Conservation (phyloP, 1,140 invertebrate genomes). For the Pseudomyrmex concolor region DNA sequence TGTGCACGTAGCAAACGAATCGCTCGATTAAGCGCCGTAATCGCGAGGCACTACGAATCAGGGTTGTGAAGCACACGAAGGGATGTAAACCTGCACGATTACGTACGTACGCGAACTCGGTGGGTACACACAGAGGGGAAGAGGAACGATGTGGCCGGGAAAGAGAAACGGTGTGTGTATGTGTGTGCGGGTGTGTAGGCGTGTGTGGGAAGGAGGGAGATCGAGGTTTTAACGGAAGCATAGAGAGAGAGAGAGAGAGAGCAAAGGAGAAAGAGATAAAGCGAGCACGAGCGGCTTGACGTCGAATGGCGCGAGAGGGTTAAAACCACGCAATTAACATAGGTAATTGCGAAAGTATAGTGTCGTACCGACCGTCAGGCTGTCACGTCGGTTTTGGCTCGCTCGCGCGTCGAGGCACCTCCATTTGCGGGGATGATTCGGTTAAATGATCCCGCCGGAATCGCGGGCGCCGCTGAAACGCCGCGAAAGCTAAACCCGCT, state of each 20-base stretch:
- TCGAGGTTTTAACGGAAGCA: constrained; percentile 27
- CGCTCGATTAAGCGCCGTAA: constrained; percentile 77
- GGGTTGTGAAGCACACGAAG: constrained; percentile 68
- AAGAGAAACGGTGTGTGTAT: constrained; percentile 2
- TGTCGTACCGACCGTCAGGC: constrained; percentile 18
- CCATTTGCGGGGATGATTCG: constrained; percentile 48
- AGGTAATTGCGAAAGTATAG: constrained; percentile 76
- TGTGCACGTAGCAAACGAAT: constrained; percentile 73
- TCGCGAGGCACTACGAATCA: constrained; percentile 76
- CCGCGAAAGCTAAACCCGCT: constrained; percentile 7
- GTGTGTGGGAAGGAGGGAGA: not conserved
- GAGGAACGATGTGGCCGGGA: constrained; percentile 51
- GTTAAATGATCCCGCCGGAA: constrained; percentile 43
- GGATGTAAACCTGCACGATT: constrained; percentile 68
- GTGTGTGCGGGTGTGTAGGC: not conserved
- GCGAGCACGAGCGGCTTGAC: not conserved
- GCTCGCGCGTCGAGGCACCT: not conserved
- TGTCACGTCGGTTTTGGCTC: constrained; percentile 48
- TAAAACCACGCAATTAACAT: constrained; percentile 77
- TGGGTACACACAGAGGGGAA: constrained; percentile 60
- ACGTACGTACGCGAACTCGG: constrained; percentile 65
- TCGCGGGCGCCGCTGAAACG: constrained; percentile 2
- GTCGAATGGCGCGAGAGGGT: constrained; percentile 27
- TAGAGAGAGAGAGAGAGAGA: not conserved
- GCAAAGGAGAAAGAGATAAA: not conserved